Evolutionary conservation across 2,888 invertebrate genomes (phyloP).

Genomic region (Drosophila melanocephala): DNA sequence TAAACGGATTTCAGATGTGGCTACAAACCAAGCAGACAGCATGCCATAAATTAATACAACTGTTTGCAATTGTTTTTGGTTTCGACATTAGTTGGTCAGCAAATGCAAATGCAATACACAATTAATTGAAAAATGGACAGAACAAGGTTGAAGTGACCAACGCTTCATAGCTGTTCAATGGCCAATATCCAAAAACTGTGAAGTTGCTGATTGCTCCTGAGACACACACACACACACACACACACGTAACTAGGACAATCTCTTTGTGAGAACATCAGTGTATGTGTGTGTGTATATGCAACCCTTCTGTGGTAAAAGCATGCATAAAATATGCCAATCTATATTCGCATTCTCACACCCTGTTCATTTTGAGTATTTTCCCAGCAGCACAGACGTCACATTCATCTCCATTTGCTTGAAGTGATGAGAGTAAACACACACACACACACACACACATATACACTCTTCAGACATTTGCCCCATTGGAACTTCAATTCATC

Average conservation of each 20-base stretch:
- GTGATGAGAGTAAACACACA: slow-evolving; percentile 59
- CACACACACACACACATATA: slow-evolving; percentile 12
- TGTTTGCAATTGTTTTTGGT: not conserved
- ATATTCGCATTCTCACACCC: slow-evolving; percentile 25
- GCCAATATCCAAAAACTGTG: slow-evolving; percentile 11
- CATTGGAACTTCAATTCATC: slow-evolving; percentile 73
- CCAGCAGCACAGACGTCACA: slow-evolving; percentile 61
- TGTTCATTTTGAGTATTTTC: slow-evolving; percentile 23
- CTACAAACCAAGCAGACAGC: slow-evolving; percentile 1
- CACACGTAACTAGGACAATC: slow-evolving; percentile 9
- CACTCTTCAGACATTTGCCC: slow-evolving; percentile 25
- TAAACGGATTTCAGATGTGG: slow-evolving; percentile 20
- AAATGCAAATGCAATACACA: slow-evolving; percentile 46
- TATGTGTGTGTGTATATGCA: slow-evolving; percentile 10
- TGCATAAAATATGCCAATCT: slow-evolving; percentile 79
- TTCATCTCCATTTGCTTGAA: slow-evolving; percentile 79
- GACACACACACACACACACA: slow-evolving; percentile 4
- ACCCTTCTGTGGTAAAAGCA: slow-evolving; percentile 63
- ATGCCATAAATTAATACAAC: slow-evolving; percentile 9
- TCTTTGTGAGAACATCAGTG: not conserved
- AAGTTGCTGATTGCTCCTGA: slow-evolving; percentile 36
- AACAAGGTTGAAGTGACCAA: slow-evolving; percentile 22
- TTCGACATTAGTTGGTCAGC: slow-evolving; percentile 23
- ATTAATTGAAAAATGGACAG: slow-evolving; percentile 57
- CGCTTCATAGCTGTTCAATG: slow-evolving; percentile 1